Evolutionary conservation across 2,113 vertebrate species (phyloP).

Genomic region (Nothoprocta perdicaria): DNA sequence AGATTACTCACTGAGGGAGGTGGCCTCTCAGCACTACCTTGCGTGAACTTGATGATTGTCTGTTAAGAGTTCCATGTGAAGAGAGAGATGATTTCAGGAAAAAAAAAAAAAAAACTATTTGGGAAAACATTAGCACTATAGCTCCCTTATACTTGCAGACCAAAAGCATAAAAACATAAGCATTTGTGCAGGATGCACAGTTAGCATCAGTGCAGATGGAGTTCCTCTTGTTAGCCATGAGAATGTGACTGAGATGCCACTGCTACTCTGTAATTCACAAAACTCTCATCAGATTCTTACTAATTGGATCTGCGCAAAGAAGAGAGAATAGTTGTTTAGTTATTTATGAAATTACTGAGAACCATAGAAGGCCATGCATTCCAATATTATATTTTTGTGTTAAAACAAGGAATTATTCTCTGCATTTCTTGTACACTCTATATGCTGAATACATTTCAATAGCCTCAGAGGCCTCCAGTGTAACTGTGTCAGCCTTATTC

Average conservation of each 20-base stretch:
- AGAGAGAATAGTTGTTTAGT: neutral
- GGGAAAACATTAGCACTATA: neutral
- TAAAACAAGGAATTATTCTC: neutral
- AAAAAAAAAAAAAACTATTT: neutral
- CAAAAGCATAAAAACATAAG: neutral
- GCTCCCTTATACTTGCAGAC: neutral
- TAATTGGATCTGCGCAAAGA: neutral
- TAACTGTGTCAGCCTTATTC: neutral
- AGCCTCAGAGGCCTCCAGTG: neutral
- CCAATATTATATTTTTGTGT: neutral
- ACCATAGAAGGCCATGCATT: neutral
- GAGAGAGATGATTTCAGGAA: neutral
- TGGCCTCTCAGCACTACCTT: conserved; percentile 9
- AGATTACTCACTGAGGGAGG: conserved; percentile 9
- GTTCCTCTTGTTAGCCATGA: neutral
- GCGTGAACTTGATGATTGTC: conserved; percentile 15
- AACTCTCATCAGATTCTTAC: neutral
- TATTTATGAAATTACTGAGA: neutral
- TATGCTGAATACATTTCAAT: neutral
- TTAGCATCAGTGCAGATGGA: neutral
- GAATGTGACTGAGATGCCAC: accelerated
- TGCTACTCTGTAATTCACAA: neutral
- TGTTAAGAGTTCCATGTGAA: neutral
- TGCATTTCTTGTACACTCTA: neutral
- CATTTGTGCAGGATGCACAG: neutral